Conservation (phyloP, 2,888 invertebrate species). For the Chirona hameri region DNA sequence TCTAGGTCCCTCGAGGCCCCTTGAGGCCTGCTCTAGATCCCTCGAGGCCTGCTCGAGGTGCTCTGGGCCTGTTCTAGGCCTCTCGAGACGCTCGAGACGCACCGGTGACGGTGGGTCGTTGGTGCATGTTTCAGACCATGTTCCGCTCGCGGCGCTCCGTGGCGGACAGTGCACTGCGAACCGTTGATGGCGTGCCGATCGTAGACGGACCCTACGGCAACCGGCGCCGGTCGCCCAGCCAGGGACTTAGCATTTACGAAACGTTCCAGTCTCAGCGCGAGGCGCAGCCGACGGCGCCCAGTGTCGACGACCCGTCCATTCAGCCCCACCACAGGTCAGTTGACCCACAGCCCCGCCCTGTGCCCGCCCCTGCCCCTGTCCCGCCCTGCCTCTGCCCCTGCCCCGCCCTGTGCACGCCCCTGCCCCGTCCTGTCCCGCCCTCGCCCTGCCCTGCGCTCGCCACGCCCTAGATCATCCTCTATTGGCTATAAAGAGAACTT, state of each 20-base stretch:
- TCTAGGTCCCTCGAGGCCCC: too few species aligned
- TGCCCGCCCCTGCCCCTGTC: background rate
- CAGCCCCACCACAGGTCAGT: constrained; percentile 26
- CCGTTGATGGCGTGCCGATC: constrained; percentile 8
- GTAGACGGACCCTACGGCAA: background rate
- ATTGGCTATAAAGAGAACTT: too few species aligned
- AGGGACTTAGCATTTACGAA: background rate
- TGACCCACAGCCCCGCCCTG: background rate
- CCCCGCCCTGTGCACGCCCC: too few species aligned
- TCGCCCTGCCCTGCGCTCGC: too few species aligned
- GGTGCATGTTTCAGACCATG: background rate
- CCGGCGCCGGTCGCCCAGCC: background rate
- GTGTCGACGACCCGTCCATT: constrained; percentile 22
- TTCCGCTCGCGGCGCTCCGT: background rate
- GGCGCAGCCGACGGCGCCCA: background rate
- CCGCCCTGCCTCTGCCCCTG: too few species aligned
- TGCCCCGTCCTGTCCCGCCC: too few species aligned
- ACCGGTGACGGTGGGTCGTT: background rate
- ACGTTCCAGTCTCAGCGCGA: background rate
- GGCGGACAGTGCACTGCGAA: background rate
- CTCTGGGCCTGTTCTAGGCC: too few species aligned
- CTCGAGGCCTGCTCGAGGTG: too few species aligned
- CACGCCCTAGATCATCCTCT: too few species aligned
- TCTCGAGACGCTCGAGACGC: background rate
- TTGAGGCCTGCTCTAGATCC: too few species aligned